Conservation (phyloP, 2,888 invertebrate genomes). For the Spisula solida region DNA sequence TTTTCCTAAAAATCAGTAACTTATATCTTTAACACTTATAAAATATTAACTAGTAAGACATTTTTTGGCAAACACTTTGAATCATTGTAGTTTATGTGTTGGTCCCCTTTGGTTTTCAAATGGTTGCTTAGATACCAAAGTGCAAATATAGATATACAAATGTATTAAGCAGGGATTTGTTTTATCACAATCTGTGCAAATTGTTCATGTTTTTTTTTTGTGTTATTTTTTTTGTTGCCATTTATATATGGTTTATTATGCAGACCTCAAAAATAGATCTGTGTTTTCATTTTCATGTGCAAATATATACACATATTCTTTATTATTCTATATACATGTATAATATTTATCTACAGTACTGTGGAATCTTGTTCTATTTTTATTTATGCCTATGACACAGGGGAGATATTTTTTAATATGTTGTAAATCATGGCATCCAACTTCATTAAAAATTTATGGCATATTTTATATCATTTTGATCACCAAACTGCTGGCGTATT, state of each 20-base stretch:
- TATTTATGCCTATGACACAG: neutral
- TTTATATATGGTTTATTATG: neutral
- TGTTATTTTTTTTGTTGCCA: neutral
- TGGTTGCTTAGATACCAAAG: neutral
- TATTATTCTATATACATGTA: neutral
- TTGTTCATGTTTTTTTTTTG: neutral
- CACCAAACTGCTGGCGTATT: too few species aligned
- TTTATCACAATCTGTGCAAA: neutral
- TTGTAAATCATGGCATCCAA: too few species aligned
- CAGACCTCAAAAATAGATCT: neutral
- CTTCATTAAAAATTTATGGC: too few species aligned
- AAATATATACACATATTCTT: conserved; percentile 18
- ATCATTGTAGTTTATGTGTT: too few species aligned
- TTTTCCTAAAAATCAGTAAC: too few species aligned
- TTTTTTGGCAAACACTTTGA: too few species aligned
- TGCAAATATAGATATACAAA: neutral
- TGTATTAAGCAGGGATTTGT: neutral
- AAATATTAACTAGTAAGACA: too few species aligned
- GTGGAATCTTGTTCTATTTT: neutral
- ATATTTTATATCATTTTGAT: too few species aligned
- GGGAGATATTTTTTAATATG: too few species aligned
- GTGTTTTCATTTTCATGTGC: neutral
- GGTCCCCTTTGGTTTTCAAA: too few species aligned
- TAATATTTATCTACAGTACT: neutral
- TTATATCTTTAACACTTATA: too few species aligned